Percentiles rank a stretch among this genome's conserved stretches.
Conservation (phyloP, 2,113 vertebrate genomes). For the Gasterosteus aculeatus region DNA sequence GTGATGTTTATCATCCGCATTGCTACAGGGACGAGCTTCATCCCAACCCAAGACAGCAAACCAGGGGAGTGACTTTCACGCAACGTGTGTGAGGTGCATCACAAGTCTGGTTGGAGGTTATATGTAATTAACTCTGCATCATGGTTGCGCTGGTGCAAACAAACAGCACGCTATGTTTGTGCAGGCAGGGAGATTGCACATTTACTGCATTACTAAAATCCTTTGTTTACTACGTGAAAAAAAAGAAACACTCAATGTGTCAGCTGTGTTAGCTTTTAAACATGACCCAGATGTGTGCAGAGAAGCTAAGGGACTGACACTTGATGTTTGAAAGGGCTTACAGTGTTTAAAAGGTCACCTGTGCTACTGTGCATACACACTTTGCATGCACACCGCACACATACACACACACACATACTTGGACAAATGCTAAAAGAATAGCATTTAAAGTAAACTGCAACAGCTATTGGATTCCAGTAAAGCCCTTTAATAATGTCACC, state of each 20-base stretch:
- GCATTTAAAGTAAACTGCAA: neutral
- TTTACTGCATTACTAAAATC: neutral
- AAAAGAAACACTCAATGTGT: too few relatives aligned
- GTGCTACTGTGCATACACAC: slow-evolving; percentile 25
- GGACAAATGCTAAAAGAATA: neutral
- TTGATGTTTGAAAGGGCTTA: slow-evolving; percentile 35
- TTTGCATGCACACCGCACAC: neutral
- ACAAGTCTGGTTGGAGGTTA: slow-evolving; percentile 18
- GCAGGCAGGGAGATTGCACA: neutral
- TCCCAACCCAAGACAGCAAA: slow-evolving; percentile 18
- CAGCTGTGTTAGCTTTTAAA: neutral
- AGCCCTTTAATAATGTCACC: neutral
- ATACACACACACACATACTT: slow-evolving; percentile 16
- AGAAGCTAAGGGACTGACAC: neutral
- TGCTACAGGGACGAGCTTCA: neutral
- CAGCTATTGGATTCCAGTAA: neutral
- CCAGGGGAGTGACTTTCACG: slow-evolving; percentile 29
- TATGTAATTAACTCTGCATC: slow-evolving; percentile 2
- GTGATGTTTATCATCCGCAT: slow-evolving; percentile 4
- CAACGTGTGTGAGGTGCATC: slow-evolving; percentile 15
- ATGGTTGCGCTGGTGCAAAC: neutral
- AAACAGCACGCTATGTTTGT: neutral
- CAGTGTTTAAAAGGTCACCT: slow-evolving; percentile 50
- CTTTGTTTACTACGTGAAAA: too few relatives aligned
- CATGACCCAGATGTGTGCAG: slow-evolving; percentile 5